Evolutionary conservation across 2,797 vertebrate genomes (phyloP).

Genomic region (Molossus molossus): DNA sequence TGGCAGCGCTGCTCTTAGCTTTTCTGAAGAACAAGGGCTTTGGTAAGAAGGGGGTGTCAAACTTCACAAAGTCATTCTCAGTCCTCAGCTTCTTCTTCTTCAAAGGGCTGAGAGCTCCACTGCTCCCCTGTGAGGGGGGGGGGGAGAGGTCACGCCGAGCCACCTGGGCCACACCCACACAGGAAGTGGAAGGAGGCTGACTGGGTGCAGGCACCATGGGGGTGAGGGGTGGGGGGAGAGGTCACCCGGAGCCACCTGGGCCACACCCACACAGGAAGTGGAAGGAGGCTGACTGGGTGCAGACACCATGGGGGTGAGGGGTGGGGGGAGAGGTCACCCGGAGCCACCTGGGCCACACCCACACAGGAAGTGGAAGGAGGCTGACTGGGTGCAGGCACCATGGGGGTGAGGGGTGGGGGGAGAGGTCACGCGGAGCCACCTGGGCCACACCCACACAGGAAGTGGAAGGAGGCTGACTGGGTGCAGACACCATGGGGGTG

Average conservation of each 20-base stretch:
- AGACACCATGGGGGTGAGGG: no score
- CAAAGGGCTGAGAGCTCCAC: not conserved
- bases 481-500: not conserved
- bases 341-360: no score
- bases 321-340: no score
- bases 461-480: not conserved
- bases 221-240: no score
- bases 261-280: no score
- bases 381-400: no score
- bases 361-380: no score
- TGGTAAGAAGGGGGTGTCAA: constrained; percentile 88
- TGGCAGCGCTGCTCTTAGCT: constrained; percentile 70
- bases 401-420: not conserved
- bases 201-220: not conserved
- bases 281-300: no score
- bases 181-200: not conserved
- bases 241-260: no score
- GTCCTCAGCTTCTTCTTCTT: constrained; percentile 86
- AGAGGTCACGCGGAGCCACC: not conserved
- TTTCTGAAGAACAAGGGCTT: constrained; percentile 93
- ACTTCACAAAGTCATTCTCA: constrained; percentile 87
- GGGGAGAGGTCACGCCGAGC: not conserved
- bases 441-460: not conserved
- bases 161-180: fast-evolving
- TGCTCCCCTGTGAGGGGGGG: constrained; percentile 81